phyloP scores from a whole-genome alignment of 64 coral and sea anemone species.

The Stichodactyla mertensii region DNA sequence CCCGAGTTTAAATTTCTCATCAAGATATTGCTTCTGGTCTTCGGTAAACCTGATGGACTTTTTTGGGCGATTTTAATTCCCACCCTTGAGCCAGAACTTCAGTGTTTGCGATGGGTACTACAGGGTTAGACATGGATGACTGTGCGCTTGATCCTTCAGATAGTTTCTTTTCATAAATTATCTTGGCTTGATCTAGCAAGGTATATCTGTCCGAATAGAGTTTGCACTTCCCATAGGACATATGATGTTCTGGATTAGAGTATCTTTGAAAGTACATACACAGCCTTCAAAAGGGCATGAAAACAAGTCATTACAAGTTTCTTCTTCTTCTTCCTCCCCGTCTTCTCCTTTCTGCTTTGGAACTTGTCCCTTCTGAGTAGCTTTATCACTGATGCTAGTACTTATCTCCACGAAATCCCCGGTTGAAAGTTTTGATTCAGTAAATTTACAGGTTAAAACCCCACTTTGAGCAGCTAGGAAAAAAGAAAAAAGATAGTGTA shows the following conservation, averaged over 20 bases:
- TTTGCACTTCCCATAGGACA: slow-evolving; percentile 3
- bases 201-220: neutral
- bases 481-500: no score
- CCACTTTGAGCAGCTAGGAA: no score
- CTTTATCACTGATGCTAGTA: neutral
- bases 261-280: neutral
- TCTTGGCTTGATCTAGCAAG: neutral
- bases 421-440: no score
- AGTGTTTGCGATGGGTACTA: no score
- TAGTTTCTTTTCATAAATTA: neutral
- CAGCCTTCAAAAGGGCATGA: neutral
- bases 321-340: neutral
- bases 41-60: no score
- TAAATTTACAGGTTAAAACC: no score
- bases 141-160: neutral
- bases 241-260: neutral
- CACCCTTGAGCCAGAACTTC: no score
- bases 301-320: neutral
- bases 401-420: neutral
- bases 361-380: no score
- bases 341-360: neutral
- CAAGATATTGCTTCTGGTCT: neutral
- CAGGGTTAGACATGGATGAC: neutral
- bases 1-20: slow-evolving; percentile 14
- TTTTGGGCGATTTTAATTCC: no score